Evolutionary conservation across 2,888 invertebrate species (phyloP).

Genomic region (Lycia hirtaria): DNA sequence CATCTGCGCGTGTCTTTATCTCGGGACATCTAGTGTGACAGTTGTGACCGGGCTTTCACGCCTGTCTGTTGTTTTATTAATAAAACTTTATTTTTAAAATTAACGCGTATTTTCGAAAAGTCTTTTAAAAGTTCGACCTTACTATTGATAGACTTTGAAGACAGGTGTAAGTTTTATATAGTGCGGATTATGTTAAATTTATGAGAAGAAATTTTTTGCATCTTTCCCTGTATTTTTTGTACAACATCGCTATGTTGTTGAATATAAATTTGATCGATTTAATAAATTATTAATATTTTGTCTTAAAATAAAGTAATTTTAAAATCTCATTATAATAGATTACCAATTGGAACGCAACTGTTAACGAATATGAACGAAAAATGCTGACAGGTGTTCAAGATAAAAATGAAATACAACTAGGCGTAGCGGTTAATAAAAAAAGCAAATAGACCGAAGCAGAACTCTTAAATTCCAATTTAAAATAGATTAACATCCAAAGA

Average conservation of each 20-base stretch:
- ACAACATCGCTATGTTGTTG: too few relatives aligned
- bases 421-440: conserved; percentile 37
- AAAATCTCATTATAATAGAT: neutral
- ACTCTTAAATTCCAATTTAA: conserved; percentile 65
- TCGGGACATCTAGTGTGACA: conserved; percentile 61
- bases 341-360: neutral
- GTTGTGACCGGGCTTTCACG: conserved; percentile 47
- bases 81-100: conserved; percentile 39
- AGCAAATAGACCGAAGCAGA: conserved; percentile 47
- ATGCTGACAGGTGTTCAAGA: conserved; percentile 19
- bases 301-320: neutral
- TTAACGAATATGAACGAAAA: neutral
- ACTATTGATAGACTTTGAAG: conserved; percentile 8
- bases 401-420: conserved; percentile 13
- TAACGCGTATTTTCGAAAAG: conserved; percentile 20
- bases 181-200: neutral
- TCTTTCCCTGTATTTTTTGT: too few relatives aligned
- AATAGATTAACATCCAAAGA: conserved; percentile 71
- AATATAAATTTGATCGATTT: too few relatives aligned
- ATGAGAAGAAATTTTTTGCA: too few relatives aligned
- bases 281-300: neutral
- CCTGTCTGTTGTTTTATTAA: conserved; percentile 40
- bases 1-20: conserved; percentile 78
- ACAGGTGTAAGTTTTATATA: neutral
- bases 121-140: conserved; percentile 15